phyloP scores from a whole-genome alignment of 2,797 vertebrate species.

The Propithecus perrieri region DNA sequence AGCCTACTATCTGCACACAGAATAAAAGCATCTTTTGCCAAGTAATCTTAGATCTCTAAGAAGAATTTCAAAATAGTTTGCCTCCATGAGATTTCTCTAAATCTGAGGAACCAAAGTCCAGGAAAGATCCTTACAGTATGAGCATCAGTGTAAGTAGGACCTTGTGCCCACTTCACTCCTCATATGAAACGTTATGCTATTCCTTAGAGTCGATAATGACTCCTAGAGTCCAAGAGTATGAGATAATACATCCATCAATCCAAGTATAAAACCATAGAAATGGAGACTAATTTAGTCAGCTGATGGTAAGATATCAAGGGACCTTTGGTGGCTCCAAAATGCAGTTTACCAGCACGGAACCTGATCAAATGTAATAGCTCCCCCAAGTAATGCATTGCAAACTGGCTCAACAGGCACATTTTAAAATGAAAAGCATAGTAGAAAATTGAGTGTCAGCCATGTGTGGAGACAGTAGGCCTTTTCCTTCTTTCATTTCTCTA shows the following conservation, averaged over 20 bases:
- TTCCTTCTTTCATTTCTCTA: conserved; percentile 26
- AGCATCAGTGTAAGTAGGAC: background rate
- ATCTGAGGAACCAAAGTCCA: background rate
- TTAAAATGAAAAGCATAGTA: conserved; percentile 47
- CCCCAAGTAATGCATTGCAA: conserved; percentile 42
- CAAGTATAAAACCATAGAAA: conserved; percentile 1
- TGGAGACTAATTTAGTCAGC: conserved; percentile 38
- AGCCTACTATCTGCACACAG: background rate
- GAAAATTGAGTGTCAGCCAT: conserved; percentile 54
- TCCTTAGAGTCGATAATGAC: background rate
- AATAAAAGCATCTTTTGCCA: background rate
- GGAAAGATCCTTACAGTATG: background rate
- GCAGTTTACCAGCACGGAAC: conserved; percentile 54
- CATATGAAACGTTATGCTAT: background rate
- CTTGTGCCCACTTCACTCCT: background rate
- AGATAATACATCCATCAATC: conserved; percentile 17
- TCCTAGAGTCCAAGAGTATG: background rate
- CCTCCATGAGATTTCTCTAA: background rate
- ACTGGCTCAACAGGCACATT: conserved; percentile 12
- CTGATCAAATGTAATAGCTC: conserved; percentile 13
- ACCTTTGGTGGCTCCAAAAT: conserved; percentile 54
- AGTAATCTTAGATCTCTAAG: background rate
- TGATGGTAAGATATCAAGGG: background rate
- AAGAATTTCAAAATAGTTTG: background rate
- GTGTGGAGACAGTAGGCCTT: background rate